Base-by-base conservation (phyloP, 2,113 vertebrate species). In the Ardeotis arabs region DNA sequence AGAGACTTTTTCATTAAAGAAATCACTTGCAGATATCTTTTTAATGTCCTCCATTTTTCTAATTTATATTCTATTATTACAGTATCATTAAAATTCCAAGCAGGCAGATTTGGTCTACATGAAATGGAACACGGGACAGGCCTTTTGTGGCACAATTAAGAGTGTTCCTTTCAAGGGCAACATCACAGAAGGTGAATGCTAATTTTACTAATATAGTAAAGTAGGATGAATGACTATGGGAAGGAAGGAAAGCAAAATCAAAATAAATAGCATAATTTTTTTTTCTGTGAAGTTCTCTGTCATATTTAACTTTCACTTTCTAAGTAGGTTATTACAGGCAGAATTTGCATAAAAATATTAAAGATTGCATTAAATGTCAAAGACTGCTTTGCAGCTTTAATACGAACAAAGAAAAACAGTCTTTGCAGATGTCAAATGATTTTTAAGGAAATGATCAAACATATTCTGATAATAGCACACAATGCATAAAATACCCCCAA, bases 41-140 rank as follows among this genome's bases (percentile, higher is more conserved):
- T 83, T 83, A 91, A 96, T 74, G 33, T 10, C 63, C 19, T 95
- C 90, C 49, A n/a, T 44, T 84, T 94, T 97, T 95, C 35, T 93
- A 89, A 96, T 96, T 95, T 94, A 96, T 94, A 95, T 93, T 68
- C 41, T 96, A 69, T 96, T 94, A 95, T 89, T 95, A 93, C 6
- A 27, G 33, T 72, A 52, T 64, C 60, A 96, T 96, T 95, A 94
- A 89, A 89, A 95, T 97, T 96, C 92, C 55, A 94, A 97, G 81
- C 94, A 97, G 81, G 68, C 33, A 93, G 66, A 94, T 89, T 82
- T 41, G 12, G 85, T 94, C 84, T 85, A 60, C 20, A n/a, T n/a
- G 63, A 95, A 96, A 92, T 8, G 68, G 62, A 60, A 95, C 11
- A 15, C 50, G 52, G 69, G 49, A 82, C 27, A 92, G 74, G 56